Evolutionary conservation across 92 coral and sea anemone genomes (phyloP), one percentile per base, ranked within the genome.

Genomic region (Montipora capitata): DNA sequence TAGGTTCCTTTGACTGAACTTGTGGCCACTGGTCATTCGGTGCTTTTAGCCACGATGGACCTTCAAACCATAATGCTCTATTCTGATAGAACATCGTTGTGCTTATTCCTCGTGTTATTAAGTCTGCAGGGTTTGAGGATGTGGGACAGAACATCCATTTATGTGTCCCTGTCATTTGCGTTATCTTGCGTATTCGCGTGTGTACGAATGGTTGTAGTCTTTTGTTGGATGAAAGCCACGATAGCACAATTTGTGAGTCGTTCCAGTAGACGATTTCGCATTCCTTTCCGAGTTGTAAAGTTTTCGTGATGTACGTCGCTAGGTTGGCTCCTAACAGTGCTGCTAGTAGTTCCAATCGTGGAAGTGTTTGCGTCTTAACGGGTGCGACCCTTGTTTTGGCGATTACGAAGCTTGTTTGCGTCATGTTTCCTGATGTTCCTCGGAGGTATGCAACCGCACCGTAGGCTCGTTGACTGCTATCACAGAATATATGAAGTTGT

Each of bases 401-500:
- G 49, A 44, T 44, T 44, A 44, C 49, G 49, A 44, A 44, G 49
- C 49, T 44, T 44, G 49, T 44, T 44, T 44, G 49, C 49, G 49
- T 77, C 59, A 70, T 44, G 85, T 84, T 90, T 84, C 85, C 49
- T 0, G 49, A 44, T 7, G 90, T 80, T 62, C 90, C 87, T 43
- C 78, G 85, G 2, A 85, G 56, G 72, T 85, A 90, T 0, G 90
- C 90, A 6, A 85, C 87, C 65, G 94, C 88, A 38, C 94, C 81
- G 79, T 91, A 90, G 15, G 94, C 90, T 39, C 2, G 59, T 78
- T 69, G 58, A 58, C 93, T 89, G 81, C 89, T 89, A 64, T 84
- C 93, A 44, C 93, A 89, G 57, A 89, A 89, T 45, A 89, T 78
- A 83, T 89, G 89, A 10, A 84, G 69, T 16, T 89, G 93, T 11